Base-by-base conservation (phyloP, 2,888 invertebrate species). In the Ectropis crepuscularia region DNA sequence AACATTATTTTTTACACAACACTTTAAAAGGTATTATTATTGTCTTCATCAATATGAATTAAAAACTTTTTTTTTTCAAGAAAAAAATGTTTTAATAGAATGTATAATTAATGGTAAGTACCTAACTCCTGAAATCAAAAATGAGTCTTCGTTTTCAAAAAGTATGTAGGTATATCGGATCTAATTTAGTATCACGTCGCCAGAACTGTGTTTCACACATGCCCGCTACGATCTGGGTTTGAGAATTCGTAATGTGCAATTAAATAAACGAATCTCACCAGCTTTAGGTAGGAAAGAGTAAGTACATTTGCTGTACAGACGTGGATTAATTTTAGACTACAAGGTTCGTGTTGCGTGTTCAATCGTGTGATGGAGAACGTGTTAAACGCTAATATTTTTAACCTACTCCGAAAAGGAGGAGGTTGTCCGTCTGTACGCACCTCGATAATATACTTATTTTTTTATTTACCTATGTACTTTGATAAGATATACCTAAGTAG, bases 161-260 rank as follows among this genome's bases (percentile, higher is more conserved):
- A 4, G 7, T 41, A 41, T 0, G 41, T 41, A 39, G 39, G 6
- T 39, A 39, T 39, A 41, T 8, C 10, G 7, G 10, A 10, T 9
- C 10, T 10, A 5, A 10, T 41, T 41, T 10, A 6, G 5, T 8
- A 6, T 6, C 8, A 41, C 41, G 41, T 10, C 41, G 10, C 10
- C 10, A 8, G 9, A 41, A 9, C 8, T 45, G 12, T n/a, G 12
- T 45, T 45, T 45, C 45, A 45, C 45, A 45, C 53, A 37, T 37
- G 57, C 11, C 28, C 53, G 80, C 76, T 73, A 72, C 39, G 51
- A 45, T 38, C 51, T 48, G 38, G 8, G 72, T 10, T 71, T 83
- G 85, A 81, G 83, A 87, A 85, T 82, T 63, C 60, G 61, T 61
- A 54, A 62, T 61, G 67, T 65, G 66, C 66, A 68, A 63, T 68